These are phyloP conservation scores for Zalophus californianus DNA, from an alignment of 2,797 vertebrate species.

Conservation along the genomic window DNA sequence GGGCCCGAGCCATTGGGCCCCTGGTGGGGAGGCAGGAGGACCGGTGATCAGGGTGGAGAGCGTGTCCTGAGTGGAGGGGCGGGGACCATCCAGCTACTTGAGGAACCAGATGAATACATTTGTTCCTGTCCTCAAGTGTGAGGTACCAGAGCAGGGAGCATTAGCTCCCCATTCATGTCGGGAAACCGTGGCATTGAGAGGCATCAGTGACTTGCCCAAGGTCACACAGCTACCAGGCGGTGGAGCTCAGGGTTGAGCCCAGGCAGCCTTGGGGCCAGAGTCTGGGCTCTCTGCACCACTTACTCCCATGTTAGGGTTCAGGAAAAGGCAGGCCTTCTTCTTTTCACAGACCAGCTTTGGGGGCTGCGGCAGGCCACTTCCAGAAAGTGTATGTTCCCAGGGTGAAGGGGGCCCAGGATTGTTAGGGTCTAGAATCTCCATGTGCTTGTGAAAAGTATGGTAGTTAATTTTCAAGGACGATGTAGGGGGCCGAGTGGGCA, in stretches of 20 bases:
- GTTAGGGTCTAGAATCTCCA: neutral
- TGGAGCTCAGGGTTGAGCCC: neutral
- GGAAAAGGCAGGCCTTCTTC: neutral
- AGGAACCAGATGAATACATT: neutral
- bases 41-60: neutral
- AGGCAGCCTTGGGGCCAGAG: neutral
- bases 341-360: neutral
- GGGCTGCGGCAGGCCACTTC: neutral
- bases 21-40: neutral
- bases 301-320: neutral
- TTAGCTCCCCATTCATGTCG: rapidly evolving
- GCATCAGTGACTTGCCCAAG: neutral
- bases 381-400: neutral
- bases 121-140: neutral
- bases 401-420: neutral
- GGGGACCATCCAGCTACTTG: neutral
- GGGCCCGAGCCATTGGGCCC: neutral
- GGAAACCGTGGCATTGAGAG: neutral
- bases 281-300: neutral
- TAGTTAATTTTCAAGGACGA: neutral
- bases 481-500: neutral
- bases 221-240: neutral
- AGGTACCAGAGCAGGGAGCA: neutral
- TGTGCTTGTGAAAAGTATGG: rapidly evolving
- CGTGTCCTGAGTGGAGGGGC: neutral